Conservation (phyloP, 1,140 invertebrate genomes). For the Eurosta solidaginis region DNA sequence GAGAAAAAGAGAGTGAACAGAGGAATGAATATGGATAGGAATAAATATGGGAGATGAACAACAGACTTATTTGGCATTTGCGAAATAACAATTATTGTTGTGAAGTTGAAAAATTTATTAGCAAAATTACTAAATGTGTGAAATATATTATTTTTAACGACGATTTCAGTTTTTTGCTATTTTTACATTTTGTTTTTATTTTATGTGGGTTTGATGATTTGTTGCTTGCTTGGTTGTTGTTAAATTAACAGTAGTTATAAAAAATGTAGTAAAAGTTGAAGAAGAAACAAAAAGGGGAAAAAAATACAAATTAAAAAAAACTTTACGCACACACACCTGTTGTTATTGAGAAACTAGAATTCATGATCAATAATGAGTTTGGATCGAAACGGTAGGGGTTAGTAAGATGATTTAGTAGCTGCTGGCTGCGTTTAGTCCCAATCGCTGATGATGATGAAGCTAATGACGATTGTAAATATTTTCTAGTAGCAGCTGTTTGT, state of each 20-base stretch:
- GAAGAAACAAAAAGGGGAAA: constrained; percentile 30
- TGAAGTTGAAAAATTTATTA: constrained; percentile 18
- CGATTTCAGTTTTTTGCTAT: not conserved
- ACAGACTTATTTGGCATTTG: not conserved
- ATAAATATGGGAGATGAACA: not conserved
- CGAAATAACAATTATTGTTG: not conserved
- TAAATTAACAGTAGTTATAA: constrained; percentile 6
- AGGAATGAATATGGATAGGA: not conserved
- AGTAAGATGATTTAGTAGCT: constrained; percentile 51
- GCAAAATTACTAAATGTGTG: no score
- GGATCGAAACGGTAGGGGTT: constrained; percentile 55
- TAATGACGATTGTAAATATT: constrained; percentile 60
- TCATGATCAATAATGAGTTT: constrained; percentile 60
- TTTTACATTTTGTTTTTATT: not conserved
- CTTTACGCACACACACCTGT: constrained; percentile 52
- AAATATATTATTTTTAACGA: not conserved
- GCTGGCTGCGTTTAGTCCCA: constrained; percentile 52
- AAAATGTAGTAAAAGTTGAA: not conserved
- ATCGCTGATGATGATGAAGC: constrained; percentile 52
- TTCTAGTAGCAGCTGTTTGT: constrained; percentile 58
- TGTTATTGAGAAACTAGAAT: constrained; percentile 59
- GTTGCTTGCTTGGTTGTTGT: constrained; percentile 21
- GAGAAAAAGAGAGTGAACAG: not conserved
- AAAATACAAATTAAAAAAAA: not conserved
- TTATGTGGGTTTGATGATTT: not conserved